Evolutionary conservation across 1,140 invertebrate genomes (phyloP), one percentile per base, ranked within the genome.

Genomic region (Leptopilina clavipes): DNA sequence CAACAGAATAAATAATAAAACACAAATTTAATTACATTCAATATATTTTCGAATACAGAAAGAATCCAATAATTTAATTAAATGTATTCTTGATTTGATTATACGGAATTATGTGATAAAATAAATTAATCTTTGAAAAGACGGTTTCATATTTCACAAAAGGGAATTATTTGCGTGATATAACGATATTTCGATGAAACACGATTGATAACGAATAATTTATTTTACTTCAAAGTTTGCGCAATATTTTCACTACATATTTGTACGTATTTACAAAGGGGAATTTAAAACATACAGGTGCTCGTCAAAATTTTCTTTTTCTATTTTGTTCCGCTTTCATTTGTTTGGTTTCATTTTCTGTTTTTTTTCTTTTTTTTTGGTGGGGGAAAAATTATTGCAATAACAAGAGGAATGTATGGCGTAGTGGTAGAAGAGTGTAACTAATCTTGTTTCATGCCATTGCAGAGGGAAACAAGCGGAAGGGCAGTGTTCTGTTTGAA

Each of bases 401-500:
- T 65, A 65, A 65, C 56, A 25, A 65, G 56, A 65, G 56, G 22
- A 25, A 65, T 65, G 19, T 19, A 65, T 65, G 56, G 22, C 19
- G 22, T 14, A 18, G 14, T 31, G 18, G 56, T 31, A 65, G 56
- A 65, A 19, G 22, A 65, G 19, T 65, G 8, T 65, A 14, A 65
- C 56, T 65, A 73, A 11, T 73, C 54, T 40, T 78, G 73, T 73
- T 76, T 82, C 76, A 76, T 48, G 74, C 73, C 45, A 48, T 70
- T 79, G 52, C 43, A 76, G 71, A 82, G 76, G 79, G 76, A 78
- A 71, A 74, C 48, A 22, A 48, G 37, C 76, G 72, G 76, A 79
- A 77, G 80, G 78, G 80, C 74, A 78, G 78, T 75, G 59, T 74
- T 81, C 76, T 37, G 22, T 56, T 72, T 45, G 25, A 76, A 71